Conservation (phyloP, 30 jellyfish, hydroid and myxozoan species). For the Turritopsis dohrnii region DNA sequence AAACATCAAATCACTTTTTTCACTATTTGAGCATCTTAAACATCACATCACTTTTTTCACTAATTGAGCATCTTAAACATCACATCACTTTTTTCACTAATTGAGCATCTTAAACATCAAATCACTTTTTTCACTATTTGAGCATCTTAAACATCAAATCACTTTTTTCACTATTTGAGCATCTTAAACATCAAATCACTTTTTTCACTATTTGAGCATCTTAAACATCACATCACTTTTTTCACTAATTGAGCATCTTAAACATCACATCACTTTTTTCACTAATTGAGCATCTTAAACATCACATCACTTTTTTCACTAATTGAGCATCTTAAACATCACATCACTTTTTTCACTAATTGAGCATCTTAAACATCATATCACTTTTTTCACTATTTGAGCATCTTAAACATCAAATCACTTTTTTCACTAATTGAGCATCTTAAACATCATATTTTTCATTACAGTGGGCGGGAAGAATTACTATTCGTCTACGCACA, state of each 20-base stretch:
- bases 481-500: conserved; percentile 46
- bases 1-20: neutral
- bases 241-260: neutral
- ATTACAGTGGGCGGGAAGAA: conserved; percentile 25
- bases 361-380: neutral
- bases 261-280: no score
- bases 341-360: neutral
- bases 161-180: no score
- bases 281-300: no score
- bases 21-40: neutral
- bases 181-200: no score
- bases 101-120: neutral
- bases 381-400: neutral
- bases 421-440: neutral
- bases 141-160: neutral
- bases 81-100: no score
- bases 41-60: no score
- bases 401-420: neutral
- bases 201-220: neutral
- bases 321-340: neutral
- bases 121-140: neutral
- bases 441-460: neutral
- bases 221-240: neutral
- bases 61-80: no score
- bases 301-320: no score